These are phyloP conservation scores for Tricholaema leucomelas DNA, from an alignment of 2,113 vertebrate genomes.

Conservation along the genomic window DNA sequence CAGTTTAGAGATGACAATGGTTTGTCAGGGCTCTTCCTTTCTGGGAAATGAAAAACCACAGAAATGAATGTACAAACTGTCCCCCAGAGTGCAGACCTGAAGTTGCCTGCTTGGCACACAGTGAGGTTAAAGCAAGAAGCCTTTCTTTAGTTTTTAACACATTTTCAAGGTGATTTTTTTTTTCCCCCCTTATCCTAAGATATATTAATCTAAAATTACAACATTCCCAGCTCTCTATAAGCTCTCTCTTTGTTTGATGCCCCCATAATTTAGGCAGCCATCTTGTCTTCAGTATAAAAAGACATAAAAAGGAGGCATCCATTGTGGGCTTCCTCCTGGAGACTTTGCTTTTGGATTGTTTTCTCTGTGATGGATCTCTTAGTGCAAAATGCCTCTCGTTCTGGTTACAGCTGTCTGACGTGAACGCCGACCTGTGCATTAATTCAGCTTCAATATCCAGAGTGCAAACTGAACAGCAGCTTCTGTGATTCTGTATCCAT, in stretches of 20 bases:
- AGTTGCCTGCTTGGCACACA: background rate
- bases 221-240: background rate
- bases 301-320: background rate
- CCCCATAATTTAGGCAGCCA: slow-evolving; percentile 33
- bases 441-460: background rate
- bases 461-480: background rate
- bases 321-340: background rate
- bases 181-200: fast-evolving
- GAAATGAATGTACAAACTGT: background rate
- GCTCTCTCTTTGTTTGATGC: background rate
- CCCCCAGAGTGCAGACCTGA: background rate
- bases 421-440: fast-evolving
- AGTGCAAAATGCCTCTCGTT: background rate
- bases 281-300: slow-evolving; percentile 1
- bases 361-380: background rate
- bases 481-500: background rate
- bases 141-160: background rate
- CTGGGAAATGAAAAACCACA: background rate
- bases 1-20: background rate
- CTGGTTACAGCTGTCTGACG: background rate
- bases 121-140: background rate
- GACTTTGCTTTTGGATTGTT: background rate
- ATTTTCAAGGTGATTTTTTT: background rate
- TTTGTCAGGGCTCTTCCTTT: background rate
- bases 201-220: fast-evolving